A percentile compares a stretch with the other conserved stretches of the same genome.
Conservation (phyloP, 2,888 invertebrate species). For the Smittia aterrima region DNA sequence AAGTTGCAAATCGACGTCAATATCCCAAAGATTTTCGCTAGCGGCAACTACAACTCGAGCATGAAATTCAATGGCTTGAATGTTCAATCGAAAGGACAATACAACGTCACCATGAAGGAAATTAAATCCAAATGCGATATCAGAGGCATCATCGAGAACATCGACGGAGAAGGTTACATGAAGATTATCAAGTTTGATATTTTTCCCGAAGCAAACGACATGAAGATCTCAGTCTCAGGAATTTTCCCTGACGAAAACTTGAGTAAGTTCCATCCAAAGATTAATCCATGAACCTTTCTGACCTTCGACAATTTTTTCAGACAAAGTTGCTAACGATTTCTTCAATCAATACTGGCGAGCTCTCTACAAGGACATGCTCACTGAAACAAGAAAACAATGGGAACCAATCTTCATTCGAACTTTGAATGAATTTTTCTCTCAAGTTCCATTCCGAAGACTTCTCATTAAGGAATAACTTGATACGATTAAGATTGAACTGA, state of each 20-base stretch:
- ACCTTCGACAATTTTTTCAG: constrained; percentile 48
- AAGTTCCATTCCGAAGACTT: constrained; percentile 50
- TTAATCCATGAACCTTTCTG: neutral
- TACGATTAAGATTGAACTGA: neutral
- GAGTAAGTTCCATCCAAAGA: constrained; percentile 58
- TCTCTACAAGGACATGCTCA: constrained; percentile 56
- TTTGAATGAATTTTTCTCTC: constrained; percentile 50
- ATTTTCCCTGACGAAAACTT: constrained; percentile 62
- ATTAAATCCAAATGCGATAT: constrained; percentile 43
- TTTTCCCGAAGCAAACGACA: constrained; percentile 63
- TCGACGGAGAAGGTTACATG: constrained; percentile 58
- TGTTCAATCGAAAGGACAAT: constrained; percentile 61
- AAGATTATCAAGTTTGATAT: constrained; percentile 61
- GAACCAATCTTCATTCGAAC: constrained; percentile 49
- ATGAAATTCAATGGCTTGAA: constrained; percentile 62
- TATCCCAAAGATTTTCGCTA: constrained; percentile 58
- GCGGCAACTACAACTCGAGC: constrained; percentile 62
- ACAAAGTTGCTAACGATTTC: constrained; percentile 53
- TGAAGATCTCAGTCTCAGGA: constrained; percentile 62
- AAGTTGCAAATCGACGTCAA: constrained; percentile 60
- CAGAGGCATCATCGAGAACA: constrained; percentile 59
- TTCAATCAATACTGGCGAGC: constrained; percentile 61
- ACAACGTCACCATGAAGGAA: constrained; percentile 63
- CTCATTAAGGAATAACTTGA: constrained; percentile 43
- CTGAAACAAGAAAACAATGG: constrained; percentile 51